Evolutionary conservation across 2,888 invertebrate species (phyloP), one percentile per base, ranked within the genome.

Genomic region (Psylliodes chrysocephalus): DNA sequence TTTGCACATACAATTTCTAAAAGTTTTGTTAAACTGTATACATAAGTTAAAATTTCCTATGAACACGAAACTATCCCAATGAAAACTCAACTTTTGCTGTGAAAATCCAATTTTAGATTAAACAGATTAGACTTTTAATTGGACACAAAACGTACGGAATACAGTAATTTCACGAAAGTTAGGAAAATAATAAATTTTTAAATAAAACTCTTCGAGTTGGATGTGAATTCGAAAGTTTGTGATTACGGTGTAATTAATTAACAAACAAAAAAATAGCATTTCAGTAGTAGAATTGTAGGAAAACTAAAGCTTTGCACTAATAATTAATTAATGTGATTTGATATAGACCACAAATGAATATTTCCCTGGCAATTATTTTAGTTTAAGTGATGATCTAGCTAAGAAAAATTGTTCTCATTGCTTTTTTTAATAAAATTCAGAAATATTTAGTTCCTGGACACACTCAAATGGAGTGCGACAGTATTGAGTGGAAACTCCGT

Each of bases 121-220:
- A 44, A 19, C 17, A 44, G 44, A 44, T 44, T 44, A 44, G 6
- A 44, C 44, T 40, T 44, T 19, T 44, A 44, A 44, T 44, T 44
- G 44, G 44, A 44, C 44, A 19, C 44, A 44, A 44, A 14, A 17
- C 17, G 17, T 44, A 17, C 18, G 44, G 17, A 44, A 44, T 44
- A 17, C 44, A 12, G 44, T 40, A 44, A 44, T 44, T 44, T 44
- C 44, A 4, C 17, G 8, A 19, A 44, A 44, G 44, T 44, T 44
- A 18, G 44, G 17, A 44, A 40, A 44, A 44, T 44, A 44, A 44
- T 44, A 44, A 44, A 44, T 44, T 44, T 44, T 44, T 44, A 17
- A 14, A 44, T 17, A 44, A 44, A 44, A 44, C 44, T 44, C 44
- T 8, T 44, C 19, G 10, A 8, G 10, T 18, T 2, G 2, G 5